Base-by-base conservation (phyloP, 2,113 vertebrate species). In the Passer domesticus region DNA sequence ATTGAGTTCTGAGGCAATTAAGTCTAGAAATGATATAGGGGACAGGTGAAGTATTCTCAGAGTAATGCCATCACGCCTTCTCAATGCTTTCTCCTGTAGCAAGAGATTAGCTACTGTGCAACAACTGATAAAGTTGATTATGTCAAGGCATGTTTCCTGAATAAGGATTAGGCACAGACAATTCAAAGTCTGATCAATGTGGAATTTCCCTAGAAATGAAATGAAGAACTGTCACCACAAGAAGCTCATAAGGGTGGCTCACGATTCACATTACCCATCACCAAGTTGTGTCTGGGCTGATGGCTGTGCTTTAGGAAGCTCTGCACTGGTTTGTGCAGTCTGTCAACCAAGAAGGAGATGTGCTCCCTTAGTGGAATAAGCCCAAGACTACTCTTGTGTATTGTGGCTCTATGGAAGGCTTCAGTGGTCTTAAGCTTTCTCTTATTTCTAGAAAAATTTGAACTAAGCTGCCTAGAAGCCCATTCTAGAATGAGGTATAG, bases 121-220 rank as follows among this genome's bases (percentile, higher is more conserved):
- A 24, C 81, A 92, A 89, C 60, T 86, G 49, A 68, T 77, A 59
- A 93, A 80, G 31, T 67, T 75, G 60, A 81, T 92, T 90, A 90
- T 75, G 60, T 53, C 31, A 74, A 44, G 80, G 59, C 28, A 37
- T 89, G 39, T 89, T 90, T 90, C 49, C 49, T 73, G 41, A 52
- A 58, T 49, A 75, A 83, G 60, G 56, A 88, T 83, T 89, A 92
- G 56, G 46, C 7, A 12, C 55, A 88, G 76, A 63, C 31, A 60
- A 53, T 64, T 81, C 62, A 41, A 50, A 84, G 76, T n/a, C 3
- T 81, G 72, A 83, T 81, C 33, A 5, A 74, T 75, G 70, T 80
- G 64, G 28, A 52, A n/a, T 86, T 88, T 86, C 41, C 37, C 35
- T 83, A 24, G 56, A 33, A 87, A 91, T 92, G 15, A 55, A 90